phyloP scores from a whole-genome alignment of 2,888 invertebrate genomes.

The Noctuana brunneofusca region DNA sequence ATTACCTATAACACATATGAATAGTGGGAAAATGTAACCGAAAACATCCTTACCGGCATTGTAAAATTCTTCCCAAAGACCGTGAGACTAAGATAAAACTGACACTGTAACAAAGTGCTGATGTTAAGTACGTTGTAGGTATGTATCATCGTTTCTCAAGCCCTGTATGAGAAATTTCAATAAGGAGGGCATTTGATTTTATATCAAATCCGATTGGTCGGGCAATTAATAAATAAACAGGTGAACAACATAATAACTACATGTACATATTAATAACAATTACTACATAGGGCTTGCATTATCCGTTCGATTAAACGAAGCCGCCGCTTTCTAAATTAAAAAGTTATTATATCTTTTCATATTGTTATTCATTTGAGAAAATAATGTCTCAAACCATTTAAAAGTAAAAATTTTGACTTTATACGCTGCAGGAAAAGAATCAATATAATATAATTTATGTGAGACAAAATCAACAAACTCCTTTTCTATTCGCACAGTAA shows the following conservation, averaged over 20 bases:
- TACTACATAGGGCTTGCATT: too few species aligned
- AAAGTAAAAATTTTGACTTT: too few species aligned
- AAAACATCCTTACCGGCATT: not conserved
- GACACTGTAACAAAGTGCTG: constrained; percentile 1
- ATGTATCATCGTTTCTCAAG: not conserved
- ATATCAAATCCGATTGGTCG: not conserved
- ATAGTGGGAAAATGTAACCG: not conserved
- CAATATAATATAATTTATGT: too few species aligned
- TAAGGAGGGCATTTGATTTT: not conserved
- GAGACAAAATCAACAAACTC: too few species aligned
- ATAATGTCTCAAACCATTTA: too few species aligned
- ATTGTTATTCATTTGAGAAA: too few species aligned
- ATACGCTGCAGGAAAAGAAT: too few species aligned
- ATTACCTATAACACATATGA: not conserved
- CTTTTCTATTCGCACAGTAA: too few species aligned
- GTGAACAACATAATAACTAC: not conserved
- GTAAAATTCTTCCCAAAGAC: not conserved
- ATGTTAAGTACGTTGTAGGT: not conserved
- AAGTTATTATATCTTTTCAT: too few species aligned
- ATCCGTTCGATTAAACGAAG: too few species aligned
- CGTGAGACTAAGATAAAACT: not conserved
- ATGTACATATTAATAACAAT: too few species aligned
- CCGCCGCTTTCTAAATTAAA: too few species aligned
- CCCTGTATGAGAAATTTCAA: not conserved
- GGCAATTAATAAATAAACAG: not conserved